A percentile compares a stretch with the other conserved stretches of the same genome.
phyloP scores from a whole-genome alignment of 2,888 invertebrate species.

The Trachelus stipa region DNA sequence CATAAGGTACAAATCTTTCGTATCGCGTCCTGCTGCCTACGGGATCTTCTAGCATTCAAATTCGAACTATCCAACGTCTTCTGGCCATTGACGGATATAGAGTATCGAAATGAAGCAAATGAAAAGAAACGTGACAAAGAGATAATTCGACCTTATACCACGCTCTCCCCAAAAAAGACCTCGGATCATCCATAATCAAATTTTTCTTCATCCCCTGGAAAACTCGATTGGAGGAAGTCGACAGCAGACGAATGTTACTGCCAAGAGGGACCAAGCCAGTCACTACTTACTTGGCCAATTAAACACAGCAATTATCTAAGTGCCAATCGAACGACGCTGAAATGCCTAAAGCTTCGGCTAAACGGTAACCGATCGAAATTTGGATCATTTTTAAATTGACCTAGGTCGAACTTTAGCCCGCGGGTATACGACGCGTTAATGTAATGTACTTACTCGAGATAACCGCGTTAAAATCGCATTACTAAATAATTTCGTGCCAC shows the following conservation, averaged over 20 bases:
- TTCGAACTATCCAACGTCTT: slow-evolving; percentile 8
- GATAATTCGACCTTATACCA: background rate
- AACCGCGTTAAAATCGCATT: slow-evolving; percentile 7
- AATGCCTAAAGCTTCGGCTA: background rate
- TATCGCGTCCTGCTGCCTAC: background rate
- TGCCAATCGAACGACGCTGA: background rate
- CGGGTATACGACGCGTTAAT: background rate
- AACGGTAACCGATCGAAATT: background rate
- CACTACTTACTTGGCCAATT: background rate
- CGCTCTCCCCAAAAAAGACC: background rate
- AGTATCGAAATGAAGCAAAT: background rate
- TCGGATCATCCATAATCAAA: background rate
- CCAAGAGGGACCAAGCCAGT: background rate
- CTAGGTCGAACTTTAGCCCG: background rate
- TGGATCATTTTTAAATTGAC: background rate
- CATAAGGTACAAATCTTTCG: slow-evolving; percentile 41
- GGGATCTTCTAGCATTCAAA: slow-evolving; percentile 36
- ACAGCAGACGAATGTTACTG: background rate
- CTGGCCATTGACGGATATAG: background rate
- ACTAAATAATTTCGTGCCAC: slow-evolving; percentile 4
- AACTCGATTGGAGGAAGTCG: background rate
- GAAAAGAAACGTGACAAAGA: background rate
- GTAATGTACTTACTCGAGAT: background rate
- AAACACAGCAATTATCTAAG: slow-evolving; percentile 4
- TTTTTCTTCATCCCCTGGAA: background rate